Evolutionary conservation across 2,113 vertebrate genomes (phyloP), one percentile per base, ranked within the genome.

Genomic region (Cebidichthys violaceus): DNA sequence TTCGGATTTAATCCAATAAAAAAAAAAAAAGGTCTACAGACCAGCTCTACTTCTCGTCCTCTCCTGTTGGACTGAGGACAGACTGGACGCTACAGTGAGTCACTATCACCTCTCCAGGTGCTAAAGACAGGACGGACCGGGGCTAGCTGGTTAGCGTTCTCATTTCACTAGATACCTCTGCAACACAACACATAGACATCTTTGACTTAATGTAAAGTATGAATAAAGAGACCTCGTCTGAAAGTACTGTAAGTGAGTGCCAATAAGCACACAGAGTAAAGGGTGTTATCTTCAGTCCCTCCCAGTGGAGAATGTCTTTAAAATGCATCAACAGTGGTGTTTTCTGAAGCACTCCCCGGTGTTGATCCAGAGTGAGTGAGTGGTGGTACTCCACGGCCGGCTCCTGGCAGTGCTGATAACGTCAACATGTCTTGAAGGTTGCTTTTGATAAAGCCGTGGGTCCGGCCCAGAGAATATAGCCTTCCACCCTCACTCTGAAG

Each of bases 381-480:
- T 8, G 27, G 54, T 47, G 35, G 24, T 18, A 3, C 0, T 50
- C 6, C 50, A 11, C 55, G 14, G 65, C 47, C 45, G 14, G 31
- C 82, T 85, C 68, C 86, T 83, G 83, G 68, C 61, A 24, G 43
- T 9, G 10, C 85, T 79, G 83, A 89, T 86, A 87, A 84, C 65
- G 77, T 24, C 65, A 75, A 73, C 77, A 88, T 84, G 84, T 87
- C 84, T 85, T 59, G 31, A 83, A 88, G 80, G 87, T 85, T 86
- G 70, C 75, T 82, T 57, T 27, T 86, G 89, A 92, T 94, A 92
- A 92, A 78, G 59, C 65, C 15, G 1, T 17, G 73, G 65, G 79
- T 85, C 70, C 60, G 70, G 68, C 64, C 52, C 6, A 37, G 84
- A 82, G 79, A 76, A 68, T 55, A 68, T 55, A 61, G 76, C 67